Percentiles rank a stretch among this genome's conserved stretches.
Evolutionary conservation across 2,888 invertebrate genomes (phyloP).

Genomic region (Sarcophaga carnaria): DNA sequence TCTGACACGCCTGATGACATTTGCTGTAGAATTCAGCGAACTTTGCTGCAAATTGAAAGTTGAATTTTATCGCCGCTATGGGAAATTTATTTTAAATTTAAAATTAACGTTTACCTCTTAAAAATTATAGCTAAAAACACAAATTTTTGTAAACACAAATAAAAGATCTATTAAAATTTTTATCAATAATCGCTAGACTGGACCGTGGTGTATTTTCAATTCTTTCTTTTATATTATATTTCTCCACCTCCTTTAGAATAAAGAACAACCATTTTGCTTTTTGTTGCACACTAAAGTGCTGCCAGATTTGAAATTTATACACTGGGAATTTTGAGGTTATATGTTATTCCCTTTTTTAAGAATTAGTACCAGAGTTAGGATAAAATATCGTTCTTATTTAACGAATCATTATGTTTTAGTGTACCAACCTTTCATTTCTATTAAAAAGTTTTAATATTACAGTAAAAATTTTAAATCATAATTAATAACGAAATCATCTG

Average conservation of each 20-base stretch:
- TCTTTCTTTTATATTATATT: constrained; percentile 66
- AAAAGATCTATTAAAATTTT: constrained; percentile 73
- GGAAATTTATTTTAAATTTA: constrained; percentile 8
- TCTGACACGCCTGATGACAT: constrained; percentile 96
- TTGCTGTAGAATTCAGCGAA: constrained; percentile 83
- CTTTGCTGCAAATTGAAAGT: constrained; percentile 74
- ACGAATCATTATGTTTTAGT: no score
- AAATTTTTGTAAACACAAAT: constrained; percentile 75
- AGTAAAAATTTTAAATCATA: not conserved
- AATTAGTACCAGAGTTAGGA: not conserved
- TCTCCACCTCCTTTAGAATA: constrained; percentile 63
- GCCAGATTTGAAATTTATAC: constrained; percentile 7
- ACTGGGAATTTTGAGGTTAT: not conserved
- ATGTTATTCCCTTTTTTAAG: not conserved
- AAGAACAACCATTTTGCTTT: constrained; percentile 71
- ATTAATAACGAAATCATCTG: constrained; percentile 14
- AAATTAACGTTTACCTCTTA: constrained; percentile 66
- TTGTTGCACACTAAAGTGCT: constrained; percentile 55
- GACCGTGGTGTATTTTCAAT: constrained; percentile 69
- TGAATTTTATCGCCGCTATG: constrained; percentile 56
- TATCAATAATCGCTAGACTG: constrained; percentile 73
- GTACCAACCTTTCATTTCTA: not conserved
- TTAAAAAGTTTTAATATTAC: not conserved
- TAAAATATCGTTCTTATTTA: no score
- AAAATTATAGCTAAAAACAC: constrained; percentile 73